Evolutionary conservation across 2,888 invertebrate species (phyloP).

Genomic region (Poecilobothrus nobilitatus): DNA sequence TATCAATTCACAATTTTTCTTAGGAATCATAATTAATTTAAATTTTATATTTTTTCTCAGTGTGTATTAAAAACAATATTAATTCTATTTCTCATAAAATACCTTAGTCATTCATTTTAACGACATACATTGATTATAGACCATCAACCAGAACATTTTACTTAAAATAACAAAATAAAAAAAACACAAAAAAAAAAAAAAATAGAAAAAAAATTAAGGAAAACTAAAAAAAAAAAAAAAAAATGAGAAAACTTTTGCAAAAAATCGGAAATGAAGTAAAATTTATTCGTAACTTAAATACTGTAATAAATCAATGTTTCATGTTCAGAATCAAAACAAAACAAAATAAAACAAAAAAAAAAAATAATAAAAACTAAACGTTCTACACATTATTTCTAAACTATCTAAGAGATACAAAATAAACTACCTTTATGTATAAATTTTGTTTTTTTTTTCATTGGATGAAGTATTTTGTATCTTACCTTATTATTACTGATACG

Average conservation of each 20-base stretch:
- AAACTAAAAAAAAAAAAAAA: neutral
- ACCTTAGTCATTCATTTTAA: constrained; percentile 10
- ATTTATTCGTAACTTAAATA: constrained; percentile 1
- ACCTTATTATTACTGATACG: neutral
- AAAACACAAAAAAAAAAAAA: neutral
- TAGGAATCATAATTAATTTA: too few species aligned
- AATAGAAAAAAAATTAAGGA: neutral
- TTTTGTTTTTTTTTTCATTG: too few species aligned
- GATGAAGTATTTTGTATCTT: neutral
- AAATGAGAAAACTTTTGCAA: too few species aligned
- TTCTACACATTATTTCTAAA: neutral
- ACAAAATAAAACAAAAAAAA: neutral
- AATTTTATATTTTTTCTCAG: too few species aligned
- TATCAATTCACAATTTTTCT: too few species aligned
- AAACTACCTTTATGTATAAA: neutral
- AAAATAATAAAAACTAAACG: neutral
- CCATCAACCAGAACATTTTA: neutral
- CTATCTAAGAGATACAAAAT: neutral
- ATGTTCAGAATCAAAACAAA: neutral
- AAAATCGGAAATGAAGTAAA: constrained; percentile 5
- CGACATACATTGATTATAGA: neutral
- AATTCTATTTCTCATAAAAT: neutral
- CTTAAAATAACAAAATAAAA: neutral
- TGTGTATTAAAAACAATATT: too few species aligned
- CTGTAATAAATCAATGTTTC: constrained; percentile 3